A percentile compares a stretch with the other conserved stretches of the same genome.
Conservation (phyloP, 2,797 vertebrate genomes). For the Malacoctenus gilli region DNA sequence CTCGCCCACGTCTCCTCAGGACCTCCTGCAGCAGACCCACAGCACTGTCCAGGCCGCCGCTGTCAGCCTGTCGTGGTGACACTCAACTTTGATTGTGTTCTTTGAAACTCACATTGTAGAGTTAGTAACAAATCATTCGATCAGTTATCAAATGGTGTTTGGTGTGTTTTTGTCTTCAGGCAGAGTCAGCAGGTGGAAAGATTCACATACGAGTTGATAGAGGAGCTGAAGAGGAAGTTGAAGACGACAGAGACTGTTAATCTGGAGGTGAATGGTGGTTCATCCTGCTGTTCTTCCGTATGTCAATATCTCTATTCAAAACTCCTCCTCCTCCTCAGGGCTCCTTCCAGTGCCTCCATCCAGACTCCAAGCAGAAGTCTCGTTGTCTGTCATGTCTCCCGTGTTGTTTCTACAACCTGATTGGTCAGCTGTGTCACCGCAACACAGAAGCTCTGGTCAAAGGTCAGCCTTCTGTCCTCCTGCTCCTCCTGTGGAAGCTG, state of each 20-base stretch:
- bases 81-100: not conserved
- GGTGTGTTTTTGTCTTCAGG: constrained; percentile 60
- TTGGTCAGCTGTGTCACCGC: constrained; percentile 83
- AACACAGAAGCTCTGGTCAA: constrained; percentile 85
- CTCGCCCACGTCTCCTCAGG: constrained; percentile 65
- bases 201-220: constrained; percentile 77
- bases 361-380: constrained; percentile 81
- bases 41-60: constrained; percentile 61
- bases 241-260: constrained; percentile 64
- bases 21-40: constrained; percentile 78
- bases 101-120: too few species aligned
- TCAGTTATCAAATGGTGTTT: too few species aligned
- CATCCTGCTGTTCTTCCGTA: not conserved
- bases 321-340: constrained; percentile 67
- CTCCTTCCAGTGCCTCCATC: constrained; percentile 77
- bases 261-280: constrained; percentile 69
- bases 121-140: too few species aligned
- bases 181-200: constrained; percentile 85
- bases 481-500: rapidly evolving
- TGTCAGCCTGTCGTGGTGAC: constrained; percentile 71
- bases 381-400: constrained; percentile 85
- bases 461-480: constrained; percentile 75
- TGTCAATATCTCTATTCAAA: too few species aligned
- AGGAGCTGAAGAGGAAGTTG: constrained; percentile 79
- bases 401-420: constrained; percentile 82